phyloP scores from a whole-genome alignment of 2,888 invertebrate genomes.

The Stenichneumon culpator region DNA sequence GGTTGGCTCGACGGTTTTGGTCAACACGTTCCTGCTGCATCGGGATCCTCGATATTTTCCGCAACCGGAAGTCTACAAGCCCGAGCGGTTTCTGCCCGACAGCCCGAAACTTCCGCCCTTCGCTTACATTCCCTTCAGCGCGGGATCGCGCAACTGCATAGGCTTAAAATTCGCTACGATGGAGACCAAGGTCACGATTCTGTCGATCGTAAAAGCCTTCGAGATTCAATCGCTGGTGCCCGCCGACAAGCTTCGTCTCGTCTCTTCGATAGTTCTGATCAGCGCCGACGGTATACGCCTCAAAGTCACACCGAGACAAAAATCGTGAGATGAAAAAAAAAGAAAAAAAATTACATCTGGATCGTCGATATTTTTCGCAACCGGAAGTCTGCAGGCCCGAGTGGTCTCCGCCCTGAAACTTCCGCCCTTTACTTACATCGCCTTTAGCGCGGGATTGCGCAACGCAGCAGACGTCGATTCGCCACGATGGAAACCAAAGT shows the following conservation, averaged over 20 bases:
- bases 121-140: constrained; percentile 85
- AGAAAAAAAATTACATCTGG: constrained; percentile 77
- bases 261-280: constrained; percentile 85
- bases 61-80: constrained; percentile 86
- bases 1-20: constrained; percentile 80
- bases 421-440: constrained; percentile 84
- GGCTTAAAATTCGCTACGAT: constrained; percentile 84
- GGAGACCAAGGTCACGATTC: constrained; percentile 83
- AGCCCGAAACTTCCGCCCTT: constrained; percentile 82
- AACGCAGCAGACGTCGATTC: constrained; percentile 84
- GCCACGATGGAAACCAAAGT: constrained; percentile 84
- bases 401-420: constrained; percentile 85
- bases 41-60: constrained; percentile 85
- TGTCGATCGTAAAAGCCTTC: constrained; percentile 84
- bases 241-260: constrained; percentile 84
- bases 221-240: constrained; percentile 82
- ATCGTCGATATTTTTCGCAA: constrained; percentile 85
- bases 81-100: constrained; percentile 86
- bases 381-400: constrained; percentile 86
- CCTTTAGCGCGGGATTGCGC: constrained; percentile 85
- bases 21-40: constrained; percentile 84
- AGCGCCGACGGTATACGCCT: constrained; percentile 78
- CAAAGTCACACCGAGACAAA: constrained; percentile 75
- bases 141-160: constrained; percentile 85
- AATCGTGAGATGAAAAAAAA: background rate